Conservation (phyloP, 2,797 vertebrate species). For the Hafferia zeledoni region DNA sequence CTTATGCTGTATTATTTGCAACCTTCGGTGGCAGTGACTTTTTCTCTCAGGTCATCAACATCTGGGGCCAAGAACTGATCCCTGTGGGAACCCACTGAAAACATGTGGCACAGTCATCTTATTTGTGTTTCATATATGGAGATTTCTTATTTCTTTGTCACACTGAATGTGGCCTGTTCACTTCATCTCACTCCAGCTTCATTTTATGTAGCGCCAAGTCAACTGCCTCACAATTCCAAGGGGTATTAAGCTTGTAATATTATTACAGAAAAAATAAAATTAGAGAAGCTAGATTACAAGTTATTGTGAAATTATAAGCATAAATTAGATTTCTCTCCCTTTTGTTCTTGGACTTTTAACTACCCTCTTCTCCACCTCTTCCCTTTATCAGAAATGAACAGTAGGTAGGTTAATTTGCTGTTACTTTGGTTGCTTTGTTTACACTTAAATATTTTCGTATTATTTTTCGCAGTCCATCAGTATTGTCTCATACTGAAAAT, state of each 20-base stretch:
- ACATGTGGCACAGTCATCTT: neutral
- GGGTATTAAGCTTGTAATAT: neutral
- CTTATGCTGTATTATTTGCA: neutral
- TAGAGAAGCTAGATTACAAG: neutral
- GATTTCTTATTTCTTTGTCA: neutral
- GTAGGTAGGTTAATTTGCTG: neutral
- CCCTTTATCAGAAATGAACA: neutral
- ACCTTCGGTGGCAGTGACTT: neutral
- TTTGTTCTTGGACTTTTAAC: neutral
- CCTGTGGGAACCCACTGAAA: neutral
- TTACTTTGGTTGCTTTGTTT: neutral
- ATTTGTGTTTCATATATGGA: neutral
- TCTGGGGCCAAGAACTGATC: neutral
- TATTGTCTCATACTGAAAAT: slow-evolving; percentile 5
- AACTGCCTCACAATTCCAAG: neutral
- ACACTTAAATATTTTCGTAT: neutral
- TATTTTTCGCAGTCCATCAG: neutral
- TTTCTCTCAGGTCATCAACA: neutral
- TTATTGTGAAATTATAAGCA: neutral
- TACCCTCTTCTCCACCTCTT: neutral
- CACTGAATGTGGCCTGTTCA: neutral
- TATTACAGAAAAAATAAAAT: neutral
- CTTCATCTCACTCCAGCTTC: neutral
- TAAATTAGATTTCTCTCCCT: neutral
- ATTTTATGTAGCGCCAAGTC: neutral